Conservation (phyloP, 2,113 vertebrate species). For the Meleagris gallopavo region DNA sequence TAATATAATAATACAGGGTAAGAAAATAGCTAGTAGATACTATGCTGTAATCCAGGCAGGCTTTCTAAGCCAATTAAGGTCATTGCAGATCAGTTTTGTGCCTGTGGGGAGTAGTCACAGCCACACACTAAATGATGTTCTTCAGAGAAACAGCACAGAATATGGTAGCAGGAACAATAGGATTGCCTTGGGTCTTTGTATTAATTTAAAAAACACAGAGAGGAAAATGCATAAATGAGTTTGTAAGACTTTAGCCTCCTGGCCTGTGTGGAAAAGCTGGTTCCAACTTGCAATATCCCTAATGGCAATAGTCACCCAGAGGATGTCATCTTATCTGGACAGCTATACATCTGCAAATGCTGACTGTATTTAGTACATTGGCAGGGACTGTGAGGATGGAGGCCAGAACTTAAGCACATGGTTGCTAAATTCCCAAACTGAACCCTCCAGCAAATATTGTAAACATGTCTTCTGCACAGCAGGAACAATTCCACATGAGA, state of each 20-base stretch:
- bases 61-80: conserved; percentile 31
- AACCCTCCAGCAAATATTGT: conserved; percentile 4
- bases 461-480: conserved; percentile 28
- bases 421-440: conserved; percentile 30
- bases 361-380: not conserved
- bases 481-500: conserved; percentile 27
- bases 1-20: not conserved
- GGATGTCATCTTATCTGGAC: not conserved
- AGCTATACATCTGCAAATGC: not conserved
- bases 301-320: not conserved
- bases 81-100: not conserved
- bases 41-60: conserved; percentile 1
- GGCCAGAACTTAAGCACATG: not conserved
- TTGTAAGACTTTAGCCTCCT: not conserved
- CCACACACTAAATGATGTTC: not conserved
- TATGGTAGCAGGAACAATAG: not conserved
- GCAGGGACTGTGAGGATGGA: not conserved
- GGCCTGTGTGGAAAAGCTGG: not conserved
- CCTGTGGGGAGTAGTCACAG: not conserved
- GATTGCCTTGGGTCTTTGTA: not conserved
- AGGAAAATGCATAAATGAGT: not conserved
- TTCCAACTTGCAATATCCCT: not conserved
- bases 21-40: conserved; percentile 15
- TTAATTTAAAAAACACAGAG: not conserved
- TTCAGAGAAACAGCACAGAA: not conserved